Percentiles rank a stretch among this genome's conserved stretches.
phyloP scores from a whole-genome alignment of 2,888 invertebrate species.

The Boloria selene region DNA sequence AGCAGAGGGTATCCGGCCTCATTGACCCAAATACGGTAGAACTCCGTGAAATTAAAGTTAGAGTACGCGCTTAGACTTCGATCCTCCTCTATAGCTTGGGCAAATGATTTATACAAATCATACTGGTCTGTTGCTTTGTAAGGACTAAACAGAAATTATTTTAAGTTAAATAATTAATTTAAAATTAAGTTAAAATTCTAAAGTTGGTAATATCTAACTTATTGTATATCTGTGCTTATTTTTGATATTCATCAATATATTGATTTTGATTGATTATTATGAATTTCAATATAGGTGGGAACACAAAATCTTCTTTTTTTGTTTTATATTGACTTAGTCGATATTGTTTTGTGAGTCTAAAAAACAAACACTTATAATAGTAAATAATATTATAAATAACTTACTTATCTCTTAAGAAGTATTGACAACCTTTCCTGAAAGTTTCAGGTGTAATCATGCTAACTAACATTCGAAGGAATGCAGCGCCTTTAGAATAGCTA shows the following conservation, averaged over 20 bases:
- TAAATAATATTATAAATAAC: conserved; percentile 46
- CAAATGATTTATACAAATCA: conserved; percentile 73
- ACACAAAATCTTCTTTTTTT: too few species aligned
- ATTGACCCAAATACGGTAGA: conserved; percentile 84
- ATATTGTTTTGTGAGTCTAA: too few species aligned
- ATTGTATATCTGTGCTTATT: too few species aligned
- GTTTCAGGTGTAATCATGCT: conserved; percentile 64
- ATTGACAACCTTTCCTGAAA: conserved; percentile 57
- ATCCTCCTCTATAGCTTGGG: conserved; percentile 59
- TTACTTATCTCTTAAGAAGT: conserved; percentile 78
- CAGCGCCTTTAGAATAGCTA: conserved; percentile 85
- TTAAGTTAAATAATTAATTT: too few species aligned
- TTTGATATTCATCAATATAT: too few species aligned
- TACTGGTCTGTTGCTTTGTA: conserved; percentile 72
- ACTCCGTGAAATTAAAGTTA: conserved; percentile 65
- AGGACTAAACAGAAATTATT: conserved; percentile 52
- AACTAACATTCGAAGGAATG: conserved; percentile 69
- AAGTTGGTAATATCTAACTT: too few species aligned
- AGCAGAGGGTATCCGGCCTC: conserved; percentile 84
- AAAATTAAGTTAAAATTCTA: too few species aligned
- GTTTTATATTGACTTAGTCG: too few species aligned
- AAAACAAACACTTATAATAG: too few species aligned
- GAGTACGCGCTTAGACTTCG: conserved; percentile 55
- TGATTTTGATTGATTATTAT: too few species aligned
- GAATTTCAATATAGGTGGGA: too few species aligned